Base-by-base conservation (phyloP, 1,140 invertebrate species). In the Eupristina koningsbergeri region DNA sequence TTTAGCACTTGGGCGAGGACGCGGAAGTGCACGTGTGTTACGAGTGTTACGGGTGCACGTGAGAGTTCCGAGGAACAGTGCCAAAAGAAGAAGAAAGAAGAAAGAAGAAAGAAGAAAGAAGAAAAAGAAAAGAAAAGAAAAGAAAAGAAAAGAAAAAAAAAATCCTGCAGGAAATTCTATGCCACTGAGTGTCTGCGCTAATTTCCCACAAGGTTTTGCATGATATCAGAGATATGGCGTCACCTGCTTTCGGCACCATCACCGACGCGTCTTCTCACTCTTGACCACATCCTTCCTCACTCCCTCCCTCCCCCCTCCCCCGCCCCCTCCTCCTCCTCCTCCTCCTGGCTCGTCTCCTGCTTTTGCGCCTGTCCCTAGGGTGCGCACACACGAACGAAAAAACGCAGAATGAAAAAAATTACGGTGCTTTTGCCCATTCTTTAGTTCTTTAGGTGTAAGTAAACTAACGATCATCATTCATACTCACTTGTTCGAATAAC, bases 221-320 rank as follows among this genome's bases (percentile, higher is more conserved):
- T 41, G 58, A 76, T 82, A 78, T 73, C 39, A 19, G 58, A 69
- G 67, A 78, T 69, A 17, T 9, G 58, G 74, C 87, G 86, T 88
- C 88, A 89, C 86, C 89, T 88, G 87, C 84, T 84, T 80, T 71
- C 74, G 34, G 22, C 53, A 15, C 41, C 63, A 36, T 31, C 58
- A 3, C 67, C 80, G 74, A 22, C 47, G 75, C 61, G 58, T 87
- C 86, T 86, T 88, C 85, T 87, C 86, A n/a, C 86, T 88, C 85
- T 86, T 79, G 86, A 89, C 88, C 89, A 89, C 87, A 90, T 89
- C 89, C 88, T 89, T 90, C 89, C 88, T 88, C 75, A 77, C 84
- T 80, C 58, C 45, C 22, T 36, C 31, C 34, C 45, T 17, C 2
- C 47, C 22, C n/a, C 22, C 34, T 29, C 34, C 0, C 1, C 34